Base-by-base conservation (phyloP, 53 echinoderm and acorn worm genomes). In the Patiria pectinifera region DNA sequence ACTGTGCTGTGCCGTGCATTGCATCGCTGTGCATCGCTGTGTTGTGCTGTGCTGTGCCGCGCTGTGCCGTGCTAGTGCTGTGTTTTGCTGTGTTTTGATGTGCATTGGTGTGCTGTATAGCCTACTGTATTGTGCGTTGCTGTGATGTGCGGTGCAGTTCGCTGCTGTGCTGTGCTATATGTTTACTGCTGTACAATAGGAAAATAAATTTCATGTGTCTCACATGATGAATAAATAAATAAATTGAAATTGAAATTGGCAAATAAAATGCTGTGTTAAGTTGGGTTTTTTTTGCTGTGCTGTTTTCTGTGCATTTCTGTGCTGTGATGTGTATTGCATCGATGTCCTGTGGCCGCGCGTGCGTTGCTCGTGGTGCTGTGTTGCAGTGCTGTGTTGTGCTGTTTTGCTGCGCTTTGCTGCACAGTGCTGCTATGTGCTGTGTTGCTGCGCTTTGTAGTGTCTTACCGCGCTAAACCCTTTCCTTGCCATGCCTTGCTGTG, bases 271-370 rank as follows among this genome's bases (percentile, higher is more conserved):
- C 82, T 82, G 48, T 83, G 48, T 58, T 83, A 16, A 48, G 2
- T 16, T 85, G 85, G 84, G 0, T 83, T n/a, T 83, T 14, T 60
- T 83, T 11, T 71, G 84, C 85, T 85, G 21, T 85, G 63, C 85
- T 85, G 62, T 85, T 35, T 35, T 0, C 35, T 35, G 0, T 35
- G 35, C 35, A 35, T 35, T 35, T 35, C 35, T 35, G 0, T 35
- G 35, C 35, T 35, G 35, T 35, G 35, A 35, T 35, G 35, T 35
- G 35, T 35, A 35, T 35, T 35, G 35, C 35, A 35, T 35, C 35
- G 35, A 35, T 35, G 35, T 35, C 35, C 35, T 14, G 16, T 24
- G 82, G 35, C 35, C 1, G 47, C 3, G 19, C 4, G 60, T 84
- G 85, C 85, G n/a, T 14, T 84, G 63, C 14, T 35, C 35, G 60